phyloP scores from a whole-genome alignment of 1,140 invertebrate species.

The Drosophila obscura region DNA sequence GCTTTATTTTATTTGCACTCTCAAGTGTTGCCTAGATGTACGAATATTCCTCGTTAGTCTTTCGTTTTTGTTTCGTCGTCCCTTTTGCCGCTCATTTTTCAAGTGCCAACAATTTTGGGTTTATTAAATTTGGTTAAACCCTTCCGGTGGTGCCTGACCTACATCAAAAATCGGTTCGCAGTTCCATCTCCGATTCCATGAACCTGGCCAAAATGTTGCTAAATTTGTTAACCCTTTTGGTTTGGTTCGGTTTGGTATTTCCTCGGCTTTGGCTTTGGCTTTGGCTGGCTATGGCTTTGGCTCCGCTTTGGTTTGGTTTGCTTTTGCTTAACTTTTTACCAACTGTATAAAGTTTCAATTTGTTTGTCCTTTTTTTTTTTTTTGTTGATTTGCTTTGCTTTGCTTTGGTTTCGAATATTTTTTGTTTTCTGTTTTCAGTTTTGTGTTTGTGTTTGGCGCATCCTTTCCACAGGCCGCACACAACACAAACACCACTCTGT shows the following conservation, averaged over 20 bases:
- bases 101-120: slow-evolving; percentile 4
- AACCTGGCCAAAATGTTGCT: slow-evolving; percentile 27
- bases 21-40: neutral
- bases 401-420: slow-evolving; percentile 13
- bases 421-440: slow-evolving; percentile 11
- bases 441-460: slow-evolving; percentile 18
- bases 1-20: slow-evolving; percentile 5
- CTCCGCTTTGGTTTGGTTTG: slow-evolving; percentile 30
- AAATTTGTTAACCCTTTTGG: slow-evolving; percentile 46
- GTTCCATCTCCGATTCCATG: slow-evolving; percentile 18
- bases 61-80: no score
- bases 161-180: slow-evolving; percentile 44
- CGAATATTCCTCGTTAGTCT: no score
- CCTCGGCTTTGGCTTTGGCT: slow-evolving; percentile 19
- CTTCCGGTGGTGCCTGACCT: slow-evolving; percentile 29
- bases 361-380: slow-evolving; percentile 37
- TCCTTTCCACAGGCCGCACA: slow-evolving; percentile 35
- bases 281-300: slow-evolving; percentile 10
- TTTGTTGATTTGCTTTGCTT: slow-evolving; percentile 7
- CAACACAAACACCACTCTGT: neutral
- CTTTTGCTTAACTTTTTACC: slow-evolving; percentile 32
- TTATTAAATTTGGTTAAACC: slow-evolving; percentile 48
- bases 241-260: no score
- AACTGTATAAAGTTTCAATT: slow-evolving; percentile 59
- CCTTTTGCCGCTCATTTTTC: slow-evolving; percentile 4